phyloP scores from a whole-genome alignment of 2,888 invertebrate species.

The Flexamia atlantica region DNA sequence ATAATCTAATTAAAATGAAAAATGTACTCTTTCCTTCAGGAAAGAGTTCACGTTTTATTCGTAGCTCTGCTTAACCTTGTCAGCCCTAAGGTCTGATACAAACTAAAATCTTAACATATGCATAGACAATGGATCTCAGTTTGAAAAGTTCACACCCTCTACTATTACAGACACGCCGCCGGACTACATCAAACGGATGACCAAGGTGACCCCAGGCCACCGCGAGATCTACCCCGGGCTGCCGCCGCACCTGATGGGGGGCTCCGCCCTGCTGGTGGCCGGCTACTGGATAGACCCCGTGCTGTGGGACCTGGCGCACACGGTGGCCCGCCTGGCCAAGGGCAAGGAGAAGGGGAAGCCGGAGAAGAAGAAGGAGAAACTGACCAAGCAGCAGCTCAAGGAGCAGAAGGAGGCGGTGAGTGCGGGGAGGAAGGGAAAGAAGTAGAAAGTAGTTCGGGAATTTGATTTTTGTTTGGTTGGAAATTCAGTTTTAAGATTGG shows the following conservation, averaged over 20 bases:
- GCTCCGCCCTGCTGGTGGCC: constrained; percentile 80
- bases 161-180: constrained; percentile 59
- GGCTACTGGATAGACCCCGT: constrained; percentile 78
- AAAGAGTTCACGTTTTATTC: too few relatives aligned
- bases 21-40: too few relatives aligned
- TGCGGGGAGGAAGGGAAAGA: constrained; percentile 7
- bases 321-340: constrained; percentile 33
- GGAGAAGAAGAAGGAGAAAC: constrained; percentile 63
- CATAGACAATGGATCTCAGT: too few relatives aligned
- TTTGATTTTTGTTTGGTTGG: too few relatives aligned
- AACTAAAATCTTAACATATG: too few relatives aligned
- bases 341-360: constrained; percentile 26
- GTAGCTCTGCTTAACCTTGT: too few relatives aligned
- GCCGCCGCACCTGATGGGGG: constrained; percentile 76
- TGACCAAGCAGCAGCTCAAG: constrained; percentile 71
- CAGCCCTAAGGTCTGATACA: too few relatives aligned
- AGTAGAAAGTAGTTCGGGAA: too few relatives aligned
- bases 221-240: constrained; percentile 48
- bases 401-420: constrained; percentile 65
- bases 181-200: constrained; percentile 51
- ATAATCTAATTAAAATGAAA: too few relatives aligned
- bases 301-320: constrained; percentile 76
- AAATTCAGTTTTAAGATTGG: too few relatives aligned
- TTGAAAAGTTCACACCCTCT: not conserved
- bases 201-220: constrained; percentile 11